These are phyloP conservation scores for Silurus aristotelis DNA, from an alignment of 2,797 vertebrate genomes.

Conservation along the genomic window DNA sequence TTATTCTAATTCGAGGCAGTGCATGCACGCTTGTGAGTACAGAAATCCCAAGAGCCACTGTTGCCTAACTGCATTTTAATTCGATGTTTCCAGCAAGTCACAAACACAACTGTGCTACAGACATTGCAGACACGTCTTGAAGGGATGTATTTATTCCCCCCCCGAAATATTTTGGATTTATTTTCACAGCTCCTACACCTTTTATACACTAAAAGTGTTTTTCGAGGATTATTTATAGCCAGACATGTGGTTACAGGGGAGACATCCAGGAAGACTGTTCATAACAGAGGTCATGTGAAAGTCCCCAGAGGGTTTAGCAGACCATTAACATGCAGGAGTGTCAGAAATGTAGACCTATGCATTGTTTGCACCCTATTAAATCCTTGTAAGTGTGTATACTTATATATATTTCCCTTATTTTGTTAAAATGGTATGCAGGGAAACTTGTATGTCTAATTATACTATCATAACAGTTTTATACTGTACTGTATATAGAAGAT, in stretches of 20 bases:
- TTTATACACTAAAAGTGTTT: not conserved
- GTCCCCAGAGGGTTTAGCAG: not conserved
- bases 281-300: not conserved
- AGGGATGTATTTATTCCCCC: not conserved
- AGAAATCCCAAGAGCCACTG: conserved; percentile 6
- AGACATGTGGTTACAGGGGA: not conserved
- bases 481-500: too few relatives aligned
- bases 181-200: not conserved
- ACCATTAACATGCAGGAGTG: not conserved
- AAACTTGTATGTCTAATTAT: not conserved
- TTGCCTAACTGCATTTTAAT: conserved; percentile 28
- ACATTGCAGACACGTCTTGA: not conserved
- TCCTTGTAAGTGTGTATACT: too few relatives aligned
- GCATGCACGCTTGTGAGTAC: not conserved
- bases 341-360: not conserved
- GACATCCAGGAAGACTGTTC: not conserved
- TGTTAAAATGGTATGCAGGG: not conserved
- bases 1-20: not conserved
- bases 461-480: not conserved
- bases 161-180: not conserved
- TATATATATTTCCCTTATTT: conserved; percentile 1
- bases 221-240: not conserved
- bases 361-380: not conserved
- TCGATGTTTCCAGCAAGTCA: conserved; percentile 8
- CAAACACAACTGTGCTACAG: conserved; percentile 11